Conservation (phyloP, 2,797 vertebrate genomes). For the Monodelphis domestica region DNA sequence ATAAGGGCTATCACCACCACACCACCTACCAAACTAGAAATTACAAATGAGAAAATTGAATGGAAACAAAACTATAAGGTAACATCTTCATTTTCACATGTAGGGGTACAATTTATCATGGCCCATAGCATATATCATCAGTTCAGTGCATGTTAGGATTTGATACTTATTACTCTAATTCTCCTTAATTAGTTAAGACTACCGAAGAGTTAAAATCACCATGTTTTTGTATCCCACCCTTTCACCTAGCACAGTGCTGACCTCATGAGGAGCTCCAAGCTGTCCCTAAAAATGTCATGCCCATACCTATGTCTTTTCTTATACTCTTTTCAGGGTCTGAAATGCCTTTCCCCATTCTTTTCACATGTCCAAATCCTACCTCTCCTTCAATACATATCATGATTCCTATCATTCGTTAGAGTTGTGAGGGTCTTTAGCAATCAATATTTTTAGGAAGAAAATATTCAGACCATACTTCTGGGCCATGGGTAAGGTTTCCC, state of each 20-base stretch:
- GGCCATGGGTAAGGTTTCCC: background rate
- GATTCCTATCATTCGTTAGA: background rate
- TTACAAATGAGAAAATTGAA: background rate
- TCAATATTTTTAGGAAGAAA: too few species aligned
- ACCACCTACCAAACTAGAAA: constrained; percentile 3
- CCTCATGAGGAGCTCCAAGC: background rate
- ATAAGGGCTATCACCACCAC: background rate
- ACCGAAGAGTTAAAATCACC: background rate
- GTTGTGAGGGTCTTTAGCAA: background rate
- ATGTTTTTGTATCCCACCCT: background rate
- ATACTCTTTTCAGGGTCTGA: background rate
- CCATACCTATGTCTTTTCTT: background rate
- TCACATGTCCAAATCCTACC: background rate
- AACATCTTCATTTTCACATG: background rate
- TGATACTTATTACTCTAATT: background rate
- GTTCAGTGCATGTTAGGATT: background rate
- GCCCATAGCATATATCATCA: background rate
- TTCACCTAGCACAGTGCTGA: background rate
- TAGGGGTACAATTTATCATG: background rate
- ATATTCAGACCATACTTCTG: background rate
- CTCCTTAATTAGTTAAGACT: background rate
- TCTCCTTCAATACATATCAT: background rate
- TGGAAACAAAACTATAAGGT: background rate
- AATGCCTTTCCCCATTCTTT: background rate
- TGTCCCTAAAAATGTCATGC: background rate